Evolutionary conservation across 2,888 invertebrate species (phyloP), one percentile per base, ranked within the genome.

Genomic region (Thecocarcelia acutangulata): DNA sequence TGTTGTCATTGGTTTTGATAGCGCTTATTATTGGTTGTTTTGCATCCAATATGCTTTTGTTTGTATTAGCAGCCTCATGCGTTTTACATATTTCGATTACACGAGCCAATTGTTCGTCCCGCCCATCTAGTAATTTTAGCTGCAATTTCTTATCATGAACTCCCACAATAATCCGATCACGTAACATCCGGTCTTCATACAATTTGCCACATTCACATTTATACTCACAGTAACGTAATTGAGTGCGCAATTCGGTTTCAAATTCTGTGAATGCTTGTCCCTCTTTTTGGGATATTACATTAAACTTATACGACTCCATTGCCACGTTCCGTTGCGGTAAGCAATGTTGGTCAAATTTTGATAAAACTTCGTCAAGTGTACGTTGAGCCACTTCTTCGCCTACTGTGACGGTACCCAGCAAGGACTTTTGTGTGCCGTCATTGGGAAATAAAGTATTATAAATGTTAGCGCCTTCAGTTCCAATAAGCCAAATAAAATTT

Each of bases 101-200:
- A 48, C 48, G 48, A 6, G 48, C 11, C 9, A 48, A 48, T 48
- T 48, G 19, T 48, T 48, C 48, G 19, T 48, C 48, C 48, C 48
- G 48, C 2, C 48, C 48, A 48, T 48, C 48, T 19, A 48, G 19
- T 19, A 48, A 19, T 19, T 48, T 48, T 11, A 19, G 19, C n/a
- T n/a, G n/a, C n/a, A n/a, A n/a, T n/a, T n/a, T n/a, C n/a, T n/a
- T n/a, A n/a, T n/a, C n/a, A n/a, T 11, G 17, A 19, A 9, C 17
- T 19, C 13, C 19, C 19, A 17, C 19, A 19, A 19, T 48, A 19
- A 48, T 48, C 6, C 48, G 48, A 19, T 48, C 48, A 48, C 48
- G 48, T 48, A 48, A 48, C 48, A 48, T 48, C 2, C 48, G 48
- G 9, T 48, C 48, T 9, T 48, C 48, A 48, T n/a, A n/a, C n/a